These are phyloP conservation scores for Eupithecia exiguata DNA, from an alignment of 2,888 invertebrate species.

Conservation along the genomic window DNA sequence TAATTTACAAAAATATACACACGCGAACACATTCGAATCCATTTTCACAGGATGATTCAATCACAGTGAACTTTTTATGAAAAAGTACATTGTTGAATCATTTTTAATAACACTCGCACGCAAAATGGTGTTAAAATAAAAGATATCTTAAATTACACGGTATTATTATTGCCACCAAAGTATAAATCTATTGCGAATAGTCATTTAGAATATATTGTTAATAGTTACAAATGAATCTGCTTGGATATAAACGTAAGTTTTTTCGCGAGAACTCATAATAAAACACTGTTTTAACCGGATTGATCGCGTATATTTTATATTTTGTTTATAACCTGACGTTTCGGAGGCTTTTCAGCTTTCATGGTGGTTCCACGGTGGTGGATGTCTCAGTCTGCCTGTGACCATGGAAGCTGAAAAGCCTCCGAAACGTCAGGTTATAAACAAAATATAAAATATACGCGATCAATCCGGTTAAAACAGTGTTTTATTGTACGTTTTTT, in stretches of 20 bases:
- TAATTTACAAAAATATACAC: conserved; percentile 33
- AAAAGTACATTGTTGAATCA: conserved; percentile 44
- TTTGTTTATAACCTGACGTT: no score
- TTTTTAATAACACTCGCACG: conserved; percentile 3
- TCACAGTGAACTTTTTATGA: conserved; percentile 39
- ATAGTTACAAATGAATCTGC: not conserved
- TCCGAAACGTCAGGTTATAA: no score
- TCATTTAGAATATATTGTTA: not conserved
- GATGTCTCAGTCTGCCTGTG: no score
- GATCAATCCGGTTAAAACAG: no score
- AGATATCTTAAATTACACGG: not conserved
- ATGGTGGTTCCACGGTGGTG: no score
- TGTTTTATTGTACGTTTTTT: no score
- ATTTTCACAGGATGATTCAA: conserved; percentile 32
- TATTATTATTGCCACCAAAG: not conserved
- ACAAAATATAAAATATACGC: no score
- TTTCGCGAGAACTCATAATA: no score
- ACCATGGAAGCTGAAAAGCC: no score
- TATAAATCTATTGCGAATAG: not conserved
- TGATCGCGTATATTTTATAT: no score
- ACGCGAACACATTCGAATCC: conserved; percentile 10
- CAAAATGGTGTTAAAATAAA: not conserved
- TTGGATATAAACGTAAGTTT: not conserved
- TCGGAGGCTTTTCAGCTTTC: no score
- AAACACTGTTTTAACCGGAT: no score